These are phyloP conservation scores for Catocala fraxini DNA, from an alignment of 2,888 invertebrate genomes.

Conservation along the genomic window DNA sequence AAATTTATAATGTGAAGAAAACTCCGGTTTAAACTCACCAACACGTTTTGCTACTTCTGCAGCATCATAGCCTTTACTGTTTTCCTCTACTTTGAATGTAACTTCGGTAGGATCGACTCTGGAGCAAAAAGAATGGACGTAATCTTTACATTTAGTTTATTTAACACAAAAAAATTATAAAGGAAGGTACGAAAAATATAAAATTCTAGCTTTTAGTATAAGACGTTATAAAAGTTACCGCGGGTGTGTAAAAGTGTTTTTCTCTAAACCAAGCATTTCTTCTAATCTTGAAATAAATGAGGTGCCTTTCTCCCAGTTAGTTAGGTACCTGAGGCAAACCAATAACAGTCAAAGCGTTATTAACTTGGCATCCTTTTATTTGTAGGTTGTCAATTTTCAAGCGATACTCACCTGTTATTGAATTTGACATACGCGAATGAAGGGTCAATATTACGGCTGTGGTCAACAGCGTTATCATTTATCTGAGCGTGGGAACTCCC, in stretches of 20 bases:
- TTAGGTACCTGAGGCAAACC: constrained; percentile 70
- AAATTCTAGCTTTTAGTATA: constrained; percentile 4
- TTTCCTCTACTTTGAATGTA: constrained; percentile 91
- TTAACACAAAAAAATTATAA: no score
- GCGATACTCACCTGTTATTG: constrained; percentile 88
- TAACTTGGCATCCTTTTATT: constrained; percentile 5
- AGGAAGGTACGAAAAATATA: not conserved
- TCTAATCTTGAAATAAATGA: constrained; percentile 91
- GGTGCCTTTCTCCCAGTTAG: constrained; percentile 91
- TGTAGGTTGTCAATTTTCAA: not conserved
- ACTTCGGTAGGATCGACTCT: constrained; percentile 93
- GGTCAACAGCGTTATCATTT: constrained; percentile 56
- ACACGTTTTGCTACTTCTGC: constrained; percentile 89
- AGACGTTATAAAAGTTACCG: constrained; percentile 77
- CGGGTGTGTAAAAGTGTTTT: constrained; percentile 88
- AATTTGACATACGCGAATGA: constrained; percentile 93
- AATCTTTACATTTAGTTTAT: not conserved
- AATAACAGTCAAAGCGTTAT: constrained; percentile 40
- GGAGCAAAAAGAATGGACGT: constrained; percentile 57
- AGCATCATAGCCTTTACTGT: constrained; percentile 89
- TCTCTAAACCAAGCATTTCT: constrained; percentile 90
- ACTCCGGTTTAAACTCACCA: constrained; percentile 80
- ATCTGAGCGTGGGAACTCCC: constrained; percentile 59
- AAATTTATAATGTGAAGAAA: not conserved
- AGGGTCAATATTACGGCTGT: constrained; percentile 90